Conservation (phyloP, 2,888 invertebrate species). For the Pocota personata region DNA sequence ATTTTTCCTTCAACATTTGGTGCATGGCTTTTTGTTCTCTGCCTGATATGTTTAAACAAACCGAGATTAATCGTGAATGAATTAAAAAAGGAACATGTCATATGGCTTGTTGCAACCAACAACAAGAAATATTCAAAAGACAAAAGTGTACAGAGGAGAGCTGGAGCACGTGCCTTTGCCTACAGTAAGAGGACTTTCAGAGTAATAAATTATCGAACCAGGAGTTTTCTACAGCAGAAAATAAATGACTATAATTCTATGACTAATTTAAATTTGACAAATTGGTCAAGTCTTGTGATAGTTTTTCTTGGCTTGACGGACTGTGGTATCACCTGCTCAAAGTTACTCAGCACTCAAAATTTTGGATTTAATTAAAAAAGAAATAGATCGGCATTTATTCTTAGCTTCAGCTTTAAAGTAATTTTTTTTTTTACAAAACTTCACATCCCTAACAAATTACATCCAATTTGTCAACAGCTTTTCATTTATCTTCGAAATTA, state of each 20-base stretch:
- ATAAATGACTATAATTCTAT: conserved; percentile 2
- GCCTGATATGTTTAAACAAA: conserved; percentile 9
- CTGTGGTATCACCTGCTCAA: too few relatives aligned
- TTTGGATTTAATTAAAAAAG: too few relatives aligned
- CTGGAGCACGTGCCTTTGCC: neutral
- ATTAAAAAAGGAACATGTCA: neutral
- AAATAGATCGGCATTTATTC: neutral
- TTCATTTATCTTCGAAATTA: conserved; percentile 50
- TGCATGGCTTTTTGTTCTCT: conserved; percentile 19
- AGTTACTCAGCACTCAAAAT: too few relatives aligned
- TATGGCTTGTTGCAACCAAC: neutral
- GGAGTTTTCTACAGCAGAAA: neutral
- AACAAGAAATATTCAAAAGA: neutral
- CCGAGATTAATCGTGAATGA: conserved; percentile 46
- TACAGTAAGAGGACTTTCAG: neutral
- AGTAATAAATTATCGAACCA: conserved; percentile 16
- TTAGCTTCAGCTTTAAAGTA: neutral
- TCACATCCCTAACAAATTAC: conserved; percentile 36
- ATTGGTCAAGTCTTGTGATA: neutral
- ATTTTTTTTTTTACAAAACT: neutral
- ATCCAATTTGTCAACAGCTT: conserved; percentile 62
- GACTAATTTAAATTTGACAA: conserved; percentile 29
- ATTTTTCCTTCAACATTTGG: conserved; percentile 4
- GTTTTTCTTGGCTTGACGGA: too few relatives aligned
- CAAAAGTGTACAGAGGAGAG: neutral